Conservation (phyloP, 2,113 vertebrate species). For the Aegypius monachus region DNA sequence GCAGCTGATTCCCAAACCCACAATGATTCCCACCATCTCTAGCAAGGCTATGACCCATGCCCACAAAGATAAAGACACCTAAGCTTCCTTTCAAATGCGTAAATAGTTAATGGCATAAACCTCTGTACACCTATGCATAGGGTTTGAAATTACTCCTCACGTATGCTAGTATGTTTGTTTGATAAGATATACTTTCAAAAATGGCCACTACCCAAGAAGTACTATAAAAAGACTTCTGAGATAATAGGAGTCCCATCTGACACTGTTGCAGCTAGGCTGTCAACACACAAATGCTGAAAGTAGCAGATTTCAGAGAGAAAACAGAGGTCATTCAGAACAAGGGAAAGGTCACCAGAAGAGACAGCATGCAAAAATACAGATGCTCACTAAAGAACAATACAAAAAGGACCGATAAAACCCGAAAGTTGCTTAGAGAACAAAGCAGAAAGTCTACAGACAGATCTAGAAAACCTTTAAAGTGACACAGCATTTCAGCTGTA, state of each 20-base stretch:
- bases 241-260: background rate
- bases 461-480: background rate
- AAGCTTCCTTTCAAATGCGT: background rate
- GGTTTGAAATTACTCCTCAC: background rate
- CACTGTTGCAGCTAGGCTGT: background rate
- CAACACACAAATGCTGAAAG: background rate
- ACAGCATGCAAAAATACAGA: background rate
- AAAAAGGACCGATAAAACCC: background rate
- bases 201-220: background rate
- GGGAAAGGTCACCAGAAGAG: background rate
- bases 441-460: background rate
- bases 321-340: background rate
- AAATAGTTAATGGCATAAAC: background rate
- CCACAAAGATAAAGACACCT: background rate
- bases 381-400: background rate
- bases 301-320: background rate
- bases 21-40: accelerated
- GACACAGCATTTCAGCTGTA: background rate
- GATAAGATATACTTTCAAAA: background rate
- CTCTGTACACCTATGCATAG: accelerated
- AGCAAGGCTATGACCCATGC: accelerated
- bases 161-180: accelerated
- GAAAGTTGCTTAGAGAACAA: background rate
- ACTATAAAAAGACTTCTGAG: background rate
- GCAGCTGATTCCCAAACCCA: background rate